Percentiles rank a stretch among this genome's conserved stretches.
phyloP scores from a whole-genome alignment of 2,888 invertebrate genomes.

The Kryphioiulus occultus region DNA sequence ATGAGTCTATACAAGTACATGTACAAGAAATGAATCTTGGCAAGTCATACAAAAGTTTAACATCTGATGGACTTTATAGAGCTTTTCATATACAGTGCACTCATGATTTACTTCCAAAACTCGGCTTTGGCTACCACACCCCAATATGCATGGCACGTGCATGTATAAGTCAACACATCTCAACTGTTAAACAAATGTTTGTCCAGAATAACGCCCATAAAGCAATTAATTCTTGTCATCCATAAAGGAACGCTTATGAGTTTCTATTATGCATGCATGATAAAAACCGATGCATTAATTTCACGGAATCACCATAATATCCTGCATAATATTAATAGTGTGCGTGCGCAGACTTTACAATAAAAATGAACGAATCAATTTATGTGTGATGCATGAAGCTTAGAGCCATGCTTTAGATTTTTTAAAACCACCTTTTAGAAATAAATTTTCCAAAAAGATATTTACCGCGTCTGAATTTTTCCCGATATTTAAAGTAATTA shows the following conservation, averaged over 20 bases:
- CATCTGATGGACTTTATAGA: background rate
- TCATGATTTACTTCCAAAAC: background rate
- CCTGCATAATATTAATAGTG: background rate
- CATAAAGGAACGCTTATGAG: background rate
- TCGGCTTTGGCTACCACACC: background rate
- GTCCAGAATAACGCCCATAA: slow-evolving; percentile 20
- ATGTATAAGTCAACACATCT: background rate
- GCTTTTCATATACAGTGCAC: background rate
- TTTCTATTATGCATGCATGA: background rate
- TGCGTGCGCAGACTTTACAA: too few species aligned
- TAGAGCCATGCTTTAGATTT: background rate
- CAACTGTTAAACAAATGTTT: background rate
- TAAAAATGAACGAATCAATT: too few species aligned
- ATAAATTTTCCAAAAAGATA: too few species aligned
- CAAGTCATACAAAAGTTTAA: background rate
- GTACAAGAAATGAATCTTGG: too few species aligned
- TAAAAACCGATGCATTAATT: background rate
- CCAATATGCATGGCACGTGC: background rate
- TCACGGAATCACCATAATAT: background rate
- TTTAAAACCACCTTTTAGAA: background rate
- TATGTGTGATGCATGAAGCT: background rate
- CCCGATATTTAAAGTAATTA: too few species aligned
- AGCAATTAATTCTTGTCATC: background rate
- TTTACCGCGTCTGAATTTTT: too few species aligned
- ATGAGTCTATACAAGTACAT: too few species aligned